Percentiles rank a stretch among this genome's conserved stretches.
Evolutionary conservation across 2,113 vertebrate species (phyloP).

Genomic region (Notechis scutatus): DNA sequence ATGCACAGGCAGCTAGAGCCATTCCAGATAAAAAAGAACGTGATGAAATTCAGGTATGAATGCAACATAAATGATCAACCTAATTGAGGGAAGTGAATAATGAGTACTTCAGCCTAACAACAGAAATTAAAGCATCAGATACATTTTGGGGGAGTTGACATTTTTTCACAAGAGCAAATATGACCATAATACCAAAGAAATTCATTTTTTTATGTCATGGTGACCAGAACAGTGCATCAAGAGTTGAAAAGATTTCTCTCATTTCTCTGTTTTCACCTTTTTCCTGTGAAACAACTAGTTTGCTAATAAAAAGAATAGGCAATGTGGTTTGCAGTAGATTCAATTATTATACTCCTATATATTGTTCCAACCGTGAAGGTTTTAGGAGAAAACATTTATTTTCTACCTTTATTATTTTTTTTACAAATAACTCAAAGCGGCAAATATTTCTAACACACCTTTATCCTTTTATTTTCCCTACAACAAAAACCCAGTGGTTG

Average conservation of each 20-base stretch:
- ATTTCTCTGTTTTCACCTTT: not conserved
- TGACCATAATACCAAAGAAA: not conserved
- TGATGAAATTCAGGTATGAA: constrained; percentile 90
- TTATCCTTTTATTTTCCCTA: not conserved
- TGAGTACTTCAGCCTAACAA: not conserved
- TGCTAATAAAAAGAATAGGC: not conserved
- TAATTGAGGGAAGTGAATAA: not conserved
- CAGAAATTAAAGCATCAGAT: not conserved
- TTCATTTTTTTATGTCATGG: not conserved
- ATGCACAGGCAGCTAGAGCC: constrained; percentile 77
- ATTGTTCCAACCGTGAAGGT: not conserved
- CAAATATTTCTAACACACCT: not conserved
- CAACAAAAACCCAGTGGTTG: not conserved
- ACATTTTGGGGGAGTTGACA: not conserved
- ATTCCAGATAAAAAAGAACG: constrained; percentile 93
- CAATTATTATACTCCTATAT: not conserved
- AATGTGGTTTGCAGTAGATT: not conserved
- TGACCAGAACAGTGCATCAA: not conserved
- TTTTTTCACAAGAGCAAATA: not conserved
- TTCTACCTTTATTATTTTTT: no score
- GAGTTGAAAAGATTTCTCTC: not conserved
- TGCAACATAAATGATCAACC: not conserved
- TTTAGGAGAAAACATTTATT: not conserved
- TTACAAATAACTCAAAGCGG: not conserved
- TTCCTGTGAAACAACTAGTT: not conserved